Evolutionary conservation across 2,797 vertebrate species (phyloP).

Genomic region (Enteromius anoplus): DNA sequence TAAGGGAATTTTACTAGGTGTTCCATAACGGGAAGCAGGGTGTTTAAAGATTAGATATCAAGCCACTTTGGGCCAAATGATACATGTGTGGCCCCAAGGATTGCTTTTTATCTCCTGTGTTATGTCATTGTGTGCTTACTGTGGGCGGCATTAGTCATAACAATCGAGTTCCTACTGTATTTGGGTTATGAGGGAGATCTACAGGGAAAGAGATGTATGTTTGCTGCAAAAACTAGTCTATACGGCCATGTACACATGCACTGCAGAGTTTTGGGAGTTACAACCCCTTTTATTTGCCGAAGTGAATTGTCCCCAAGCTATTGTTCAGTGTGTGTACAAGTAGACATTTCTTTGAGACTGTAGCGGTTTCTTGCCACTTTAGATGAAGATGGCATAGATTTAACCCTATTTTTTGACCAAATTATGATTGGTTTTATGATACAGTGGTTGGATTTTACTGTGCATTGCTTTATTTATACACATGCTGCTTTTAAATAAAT

Average conservation of each 20-base stretch:
- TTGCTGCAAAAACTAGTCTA: not conserved
- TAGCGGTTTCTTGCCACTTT: not conserved
- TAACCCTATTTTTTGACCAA: not conserved
- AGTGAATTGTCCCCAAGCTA: not conserved
- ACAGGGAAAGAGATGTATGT: constrained; percentile 8
- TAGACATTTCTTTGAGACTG: not conserved
- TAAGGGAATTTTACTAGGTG: constrained; percentile 34
- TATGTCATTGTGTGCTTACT: constrained; percentile 32
- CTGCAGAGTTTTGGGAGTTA: constrained; percentile 6
- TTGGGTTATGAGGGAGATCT: constrained; percentile 29
- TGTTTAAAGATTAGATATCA: constrained; percentile 50
- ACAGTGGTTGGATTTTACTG: not conserved
- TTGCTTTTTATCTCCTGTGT: constrained; percentile 29
- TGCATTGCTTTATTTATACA: not conserved
- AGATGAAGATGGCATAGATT: not conserved
- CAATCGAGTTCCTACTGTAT: constrained; percentile 36
- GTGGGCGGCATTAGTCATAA: constrained; percentile 32
- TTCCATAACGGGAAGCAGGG: constrained; percentile 11
- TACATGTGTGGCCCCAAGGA: constrained; percentile 40
- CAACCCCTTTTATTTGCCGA: not conserved
- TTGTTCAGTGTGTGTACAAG: not conserved
- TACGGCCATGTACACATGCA: not conserved
- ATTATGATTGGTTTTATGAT: not conserved
- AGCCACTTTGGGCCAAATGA: constrained; percentile 43
- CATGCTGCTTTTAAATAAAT: not conserved